phyloP scores from a whole-genome alignment of 2,888 invertebrate species.

The Orthosia cruda region DNA sequence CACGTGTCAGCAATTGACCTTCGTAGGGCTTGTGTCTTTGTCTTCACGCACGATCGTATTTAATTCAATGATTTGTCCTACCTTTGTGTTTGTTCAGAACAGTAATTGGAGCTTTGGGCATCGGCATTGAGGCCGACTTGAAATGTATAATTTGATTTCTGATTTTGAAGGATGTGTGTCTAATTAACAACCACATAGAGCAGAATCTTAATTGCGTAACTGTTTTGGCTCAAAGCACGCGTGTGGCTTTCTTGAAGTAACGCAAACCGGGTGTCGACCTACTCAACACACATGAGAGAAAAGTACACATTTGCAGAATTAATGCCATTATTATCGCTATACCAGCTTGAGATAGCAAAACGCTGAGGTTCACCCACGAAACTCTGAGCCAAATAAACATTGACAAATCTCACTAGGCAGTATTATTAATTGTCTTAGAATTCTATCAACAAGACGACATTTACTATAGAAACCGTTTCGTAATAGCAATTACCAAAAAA shows the following conservation, averaged over 20 bases:
- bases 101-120: conserved; percentile 32
- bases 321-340: neutral
- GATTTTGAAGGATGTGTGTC: conserved; percentile 6
- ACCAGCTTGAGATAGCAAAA: neutral
- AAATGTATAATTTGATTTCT: conserved; percentile 24
- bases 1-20: conserved; percentile 24
- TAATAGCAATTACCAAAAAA: conserved; percentile 7
- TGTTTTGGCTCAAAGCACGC: no score
- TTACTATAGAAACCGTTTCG: neutral
- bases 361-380: neutral
- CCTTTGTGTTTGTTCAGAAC: conserved; percentile 42
- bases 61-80: conserved; percentile 41
- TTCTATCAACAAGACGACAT: neutral
- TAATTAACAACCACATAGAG: conserved; percentile 1
- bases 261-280: no score
- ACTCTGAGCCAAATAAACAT: neutral
- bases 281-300: neutral
- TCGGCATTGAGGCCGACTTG: conserved; percentile 11
- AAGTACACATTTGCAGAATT: neutral
- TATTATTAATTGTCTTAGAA: neutral
- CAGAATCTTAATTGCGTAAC: neutral
- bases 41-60: conserved; percentile 68
- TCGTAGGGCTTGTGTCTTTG: conserved; percentile 45
- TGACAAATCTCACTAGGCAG: neutral
- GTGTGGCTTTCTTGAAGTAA: no score